Base-by-base conservation (phyloP, 2,113 vertebrate genomes). In the Orthonyx spaldingii region DNA sequence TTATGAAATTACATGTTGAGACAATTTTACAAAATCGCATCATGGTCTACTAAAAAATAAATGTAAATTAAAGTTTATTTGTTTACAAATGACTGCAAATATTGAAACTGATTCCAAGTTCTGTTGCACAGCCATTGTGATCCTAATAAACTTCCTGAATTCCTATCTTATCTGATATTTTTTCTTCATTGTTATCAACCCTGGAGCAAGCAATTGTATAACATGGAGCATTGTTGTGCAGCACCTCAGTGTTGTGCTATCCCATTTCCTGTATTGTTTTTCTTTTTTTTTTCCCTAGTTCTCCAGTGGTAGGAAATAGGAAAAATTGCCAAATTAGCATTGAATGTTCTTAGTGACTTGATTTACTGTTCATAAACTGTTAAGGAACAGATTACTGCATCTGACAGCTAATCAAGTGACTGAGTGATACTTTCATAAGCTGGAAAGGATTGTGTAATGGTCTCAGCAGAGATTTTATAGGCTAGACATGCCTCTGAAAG, bases 351-450 rank as follows among this genome's bases (percentile, higher is more conserved):
- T 57, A 81, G 39, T n/a, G 28, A 50, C 68, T 87, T 66, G 60
- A 56, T 80, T 90, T 87, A 59, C 15, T 77, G 19, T 79, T 83
- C 69, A 47, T 42, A 82, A 87, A 85, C 49, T 71, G 15, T 59
- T 68, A 65, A 84, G 52, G 39, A 85, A 65, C 41, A n/a, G 55
- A 77, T 89, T 90, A 89, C 35, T 77, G 55, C 6, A 6, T 77
- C 76, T 95, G 80, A 92, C 22, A 89, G 47, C 56, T 94, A 92
- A 93, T 94, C 80, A 87, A 89, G 86, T 75, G 47, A 13, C 63
- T 46, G 70, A 89, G 50, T 70, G 66, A 49, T 85, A 71, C 71
- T 95, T 95, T 81, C 49, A 63, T 76, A 84, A 87, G 17, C 59
- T 68, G 52, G 74, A 84, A 89, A 82, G 47, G 28, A 69, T 39